These are phyloP conservation scores for Arenaria interpres DNA, from an alignment of 2,113 vertebrate genomes.

Conservation along the genomic window DNA sequence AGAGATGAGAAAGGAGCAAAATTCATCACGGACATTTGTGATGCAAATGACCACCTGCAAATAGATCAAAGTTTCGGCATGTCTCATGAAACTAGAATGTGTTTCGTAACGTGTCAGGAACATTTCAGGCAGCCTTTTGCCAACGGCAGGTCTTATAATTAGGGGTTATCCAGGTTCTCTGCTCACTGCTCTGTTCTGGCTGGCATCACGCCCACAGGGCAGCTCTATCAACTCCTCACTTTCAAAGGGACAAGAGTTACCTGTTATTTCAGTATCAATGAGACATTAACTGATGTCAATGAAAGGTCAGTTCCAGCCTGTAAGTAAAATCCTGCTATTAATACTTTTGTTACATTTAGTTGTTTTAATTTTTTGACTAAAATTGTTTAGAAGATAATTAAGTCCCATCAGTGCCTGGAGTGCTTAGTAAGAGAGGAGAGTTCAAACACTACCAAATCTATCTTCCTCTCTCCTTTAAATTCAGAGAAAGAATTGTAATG, in stretches of 20 bases:
- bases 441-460: not conserved
- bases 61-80: not conserved
- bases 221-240: not conserved
- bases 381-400: constrained; percentile 6
- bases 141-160: constrained; percentile 6
- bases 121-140: not conserved
- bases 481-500: not conserved
- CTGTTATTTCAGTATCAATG: not conserved
- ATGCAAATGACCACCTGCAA: constrained; percentile 15
- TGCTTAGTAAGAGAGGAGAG: not conserved
- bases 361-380: not conserved
- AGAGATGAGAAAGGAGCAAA: not conserved
- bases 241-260: not conserved
- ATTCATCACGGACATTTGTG: not conserved
- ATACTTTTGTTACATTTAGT: not conserved
- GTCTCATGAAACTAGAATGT: not conserved
- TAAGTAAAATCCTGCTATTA: constrained; percentile 17
- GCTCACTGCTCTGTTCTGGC: not conserved
- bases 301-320: not conserved
- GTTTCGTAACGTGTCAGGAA: not conserved
- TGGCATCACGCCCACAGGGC: not conserved
- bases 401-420: not conserved
- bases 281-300: not conserved
- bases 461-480: not conserved
- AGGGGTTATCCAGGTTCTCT: not conserved